phyloP scores from a whole-genome alignment of 2,797 vertebrate species.

The Calcarius lapponicus region DNA sequence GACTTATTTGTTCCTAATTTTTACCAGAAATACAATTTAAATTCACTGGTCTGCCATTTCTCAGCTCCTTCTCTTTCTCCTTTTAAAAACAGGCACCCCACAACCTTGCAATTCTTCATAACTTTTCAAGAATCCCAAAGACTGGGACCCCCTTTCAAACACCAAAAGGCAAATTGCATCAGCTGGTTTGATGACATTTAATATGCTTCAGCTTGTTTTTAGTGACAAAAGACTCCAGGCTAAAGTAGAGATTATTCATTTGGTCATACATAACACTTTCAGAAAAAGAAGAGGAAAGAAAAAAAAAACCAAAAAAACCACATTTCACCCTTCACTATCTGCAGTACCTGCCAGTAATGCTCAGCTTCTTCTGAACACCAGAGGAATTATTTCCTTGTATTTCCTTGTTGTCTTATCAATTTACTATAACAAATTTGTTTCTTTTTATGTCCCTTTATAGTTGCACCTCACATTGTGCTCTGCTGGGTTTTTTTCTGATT shows the following conservation, averaged over 20 bases:
- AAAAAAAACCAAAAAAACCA: too few relatives aligned
- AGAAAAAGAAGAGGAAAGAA: not conserved
- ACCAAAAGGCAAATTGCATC: not conserved
- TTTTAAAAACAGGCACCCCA: not conserved
- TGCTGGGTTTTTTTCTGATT: not conserved
- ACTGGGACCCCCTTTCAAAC: not conserved
- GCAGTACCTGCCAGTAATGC: not conserved
- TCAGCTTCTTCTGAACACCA: not conserved
- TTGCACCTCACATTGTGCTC: not conserved
- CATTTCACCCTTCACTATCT: not conserved
- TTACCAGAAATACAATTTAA: not conserved
- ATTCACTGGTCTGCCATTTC: not conserved
- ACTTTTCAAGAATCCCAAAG: not conserved
- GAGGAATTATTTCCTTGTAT: not conserved
- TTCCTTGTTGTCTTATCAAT: not conserved
- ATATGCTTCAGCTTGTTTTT: not conserved
- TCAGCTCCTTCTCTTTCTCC: not conserved
- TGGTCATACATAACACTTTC: not conserved
- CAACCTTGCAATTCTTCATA: not conserved
- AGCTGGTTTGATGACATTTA: not conserved
- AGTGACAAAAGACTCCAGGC: not conserved
- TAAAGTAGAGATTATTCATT: not conserved
- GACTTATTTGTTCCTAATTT: not conserved
- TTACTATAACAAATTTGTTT: not conserved
- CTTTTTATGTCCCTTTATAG: not conserved